Evolutionary conservation across 2,797 vertebrate species (phyloP), one percentile per base, ranked within the genome.

Genomic region (Potorous gilbertii): DNA sequence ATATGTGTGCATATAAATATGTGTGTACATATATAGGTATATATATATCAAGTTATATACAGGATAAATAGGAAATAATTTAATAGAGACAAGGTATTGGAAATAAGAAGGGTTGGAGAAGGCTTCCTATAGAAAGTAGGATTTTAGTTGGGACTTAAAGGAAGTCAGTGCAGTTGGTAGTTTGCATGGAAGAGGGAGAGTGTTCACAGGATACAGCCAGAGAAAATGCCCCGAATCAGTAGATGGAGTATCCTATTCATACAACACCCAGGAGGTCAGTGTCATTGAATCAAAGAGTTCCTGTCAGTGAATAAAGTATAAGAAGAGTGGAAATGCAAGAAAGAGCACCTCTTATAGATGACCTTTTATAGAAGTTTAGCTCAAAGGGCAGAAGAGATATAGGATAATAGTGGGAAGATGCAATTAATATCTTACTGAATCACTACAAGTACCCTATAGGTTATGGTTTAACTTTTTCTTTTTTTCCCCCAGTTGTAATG

Each of bases 391-490:
- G 16, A 81, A 81, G 40, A 46, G n/a, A 40, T 46, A 46, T 16
- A 81, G 40, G 8, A 81, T 46, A 24, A 81, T 46, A 27, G n/a
- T 24, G 74, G 74, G 40, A 21, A 40, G 46, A 24, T 81, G 8
- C 16, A 81, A 46, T 81, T 81, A 40, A 81, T 18, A 81, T 81
- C 40, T n/a, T 81, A 10, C 40, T 34, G 18, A 40, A 4, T 8
- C 21, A 74, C n/a, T 27, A 46, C 74, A 87, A 87, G 40, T 27
- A 94, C 13, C 89, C n/a, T 56, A 89, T 93, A 92, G 55, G 93
- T 34, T 90, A 89, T 81, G 57, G 50, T 54, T 94, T 1, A 50
- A 29, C 4, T n/a, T 87, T 81, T 59, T 52, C 52, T 34, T 93
- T 55, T 55, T 66, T 59, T 24, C 21, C 18, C 14, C 40, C 40